Conservation (phyloP, 1,140 invertebrate species). For the Drosophila insularis region DNA sequence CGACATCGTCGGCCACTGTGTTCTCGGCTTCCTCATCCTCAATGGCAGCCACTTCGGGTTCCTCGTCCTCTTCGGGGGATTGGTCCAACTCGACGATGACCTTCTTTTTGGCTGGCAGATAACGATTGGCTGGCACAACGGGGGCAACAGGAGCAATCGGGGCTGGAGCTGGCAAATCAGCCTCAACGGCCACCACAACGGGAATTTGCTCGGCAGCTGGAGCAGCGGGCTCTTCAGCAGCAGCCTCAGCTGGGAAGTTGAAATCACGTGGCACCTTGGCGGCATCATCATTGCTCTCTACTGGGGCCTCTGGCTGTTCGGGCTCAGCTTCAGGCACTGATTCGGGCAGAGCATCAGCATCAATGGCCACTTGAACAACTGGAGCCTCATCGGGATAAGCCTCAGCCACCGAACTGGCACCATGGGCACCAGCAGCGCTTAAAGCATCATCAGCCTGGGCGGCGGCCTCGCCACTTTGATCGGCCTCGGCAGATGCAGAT, state of each 20-base stretch:
- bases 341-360: constrained; percentile 28
- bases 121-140: constrained; percentile 69
- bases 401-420: constrained; percentile 73
- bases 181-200: constrained; percentile 51
- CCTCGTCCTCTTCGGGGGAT: constrained; percentile 81
- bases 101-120: constrained; percentile 80
- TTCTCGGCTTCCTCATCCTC: constrained; percentile 68
- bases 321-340: constrained; percentile 26
- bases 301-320: constrained; percentile 33
- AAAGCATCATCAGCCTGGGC: constrained; percentile 62
- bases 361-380: constrained; percentile 58
- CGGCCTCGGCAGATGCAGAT: constrained; percentile 55
- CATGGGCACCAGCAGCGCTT: constrained; percentile 64
- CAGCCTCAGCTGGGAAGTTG: constrained; percentile 60
- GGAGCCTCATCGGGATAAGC: constrained; percentile 73
- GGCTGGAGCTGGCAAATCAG: constrained; percentile 68
- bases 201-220: constrained; percentile 16
- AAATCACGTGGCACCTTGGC: constrained; percentile 77
- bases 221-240: constrained; percentile 35
- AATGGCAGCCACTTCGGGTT: constrained; percentile 65
- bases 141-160: constrained; percentile 60
- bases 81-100: constrained; percentile 77
- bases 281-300: constrained; percentile 52
- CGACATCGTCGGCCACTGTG: constrained; percentile 57
- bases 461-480: constrained; percentile 46